These are phyloP conservation scores for Coenobita brevimanus DNA, from an alignment of 1,140 invertebrate species.

Conservation along the genomic window DNA sequence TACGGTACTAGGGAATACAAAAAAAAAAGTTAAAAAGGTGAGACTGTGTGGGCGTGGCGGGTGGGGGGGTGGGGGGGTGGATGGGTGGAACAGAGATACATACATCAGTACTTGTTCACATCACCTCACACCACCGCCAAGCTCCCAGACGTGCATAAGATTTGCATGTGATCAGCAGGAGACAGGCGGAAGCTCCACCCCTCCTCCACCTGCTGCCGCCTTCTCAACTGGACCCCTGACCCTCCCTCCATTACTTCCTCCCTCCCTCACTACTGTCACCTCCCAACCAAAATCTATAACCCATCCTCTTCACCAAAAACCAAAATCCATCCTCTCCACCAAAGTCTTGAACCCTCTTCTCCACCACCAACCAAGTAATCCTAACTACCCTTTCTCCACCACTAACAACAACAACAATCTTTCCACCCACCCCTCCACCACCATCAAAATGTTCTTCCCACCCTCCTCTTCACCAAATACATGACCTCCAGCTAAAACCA, in stretches of 20 bases:
- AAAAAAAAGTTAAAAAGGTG: not conserved
- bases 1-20: not conserved
- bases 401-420: no score
- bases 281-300: no score
- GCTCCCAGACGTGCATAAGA: conserved; percentile 56
- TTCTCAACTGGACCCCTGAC: not conserved
- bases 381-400: no score
- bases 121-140: conserved; percentile 41
- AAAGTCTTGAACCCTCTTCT: no score
- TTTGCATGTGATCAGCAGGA: conserved; percentile 57
- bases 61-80: conserved; percentile 21
- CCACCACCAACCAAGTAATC: no score
- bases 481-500: no score
- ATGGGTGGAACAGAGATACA: conserved; percentile 48
- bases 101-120: conserved; percentile 63
- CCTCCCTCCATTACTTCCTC: not conserved
- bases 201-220: not conserved
- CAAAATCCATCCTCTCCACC: no score
- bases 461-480: no score
- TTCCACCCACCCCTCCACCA: no score
- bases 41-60: not conserved
- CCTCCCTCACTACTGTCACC: not conserved
- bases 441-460: no score
- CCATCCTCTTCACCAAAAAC: no score
- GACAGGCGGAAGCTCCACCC: not conserved